Evolutionary conservation across 2,113 vertebrate species (phyloP).

Genomic region (Salvelinus alpinus): DNA sequence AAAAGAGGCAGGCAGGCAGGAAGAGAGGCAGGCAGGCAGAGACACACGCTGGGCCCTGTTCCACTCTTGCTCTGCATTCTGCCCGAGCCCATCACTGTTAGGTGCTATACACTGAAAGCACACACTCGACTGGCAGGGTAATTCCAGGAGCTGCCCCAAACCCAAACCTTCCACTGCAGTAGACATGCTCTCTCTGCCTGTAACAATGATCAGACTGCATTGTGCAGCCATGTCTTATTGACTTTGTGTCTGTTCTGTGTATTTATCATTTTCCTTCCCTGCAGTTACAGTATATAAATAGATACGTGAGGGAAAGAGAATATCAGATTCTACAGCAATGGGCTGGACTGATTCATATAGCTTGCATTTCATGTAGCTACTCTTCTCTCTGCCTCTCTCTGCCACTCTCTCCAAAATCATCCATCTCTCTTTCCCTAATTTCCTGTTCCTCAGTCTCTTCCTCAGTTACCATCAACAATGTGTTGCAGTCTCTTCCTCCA

Average conservation of each 20-base stretch:
- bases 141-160: constrained; percentile 60
- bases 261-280: constrained; percentile 46
- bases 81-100: constrained; percentile 18
- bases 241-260: constrained; percentile 63
- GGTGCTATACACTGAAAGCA: constrained; percentile 61
- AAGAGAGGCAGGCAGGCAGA: constrained; percentile 12
- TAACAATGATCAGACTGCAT: constrained; percentile 68
- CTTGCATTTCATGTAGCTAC: constrained; percentile 38
- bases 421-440: constrained; percentile 11
- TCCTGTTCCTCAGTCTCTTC: constrained; percentile 5
- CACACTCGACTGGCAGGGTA: constrained; percentile 52
- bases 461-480: constrained; percentile 35
- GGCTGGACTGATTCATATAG: constrained; percentile 36
- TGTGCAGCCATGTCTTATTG: constrained; percentile 58
- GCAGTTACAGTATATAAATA: constrained; percentile 68
- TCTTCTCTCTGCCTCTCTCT: constrained; percentile 3
- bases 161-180: constrained; percentile 55
- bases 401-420: not conserved
- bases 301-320: constrained; percentile 65
- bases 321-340: constrained; percentile 63
- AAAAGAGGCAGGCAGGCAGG: not conserved
- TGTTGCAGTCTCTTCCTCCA: constrained; percentile 51
- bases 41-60: constrained; percentile 53
- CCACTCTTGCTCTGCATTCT: constrained; percentile 31
- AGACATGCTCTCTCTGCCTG: constrained; percentile 41